Evolutionary conservation across 2,797 vertebrate species (phyloP).

Genomic region (Dicrostonyx torquatus): DNA sequence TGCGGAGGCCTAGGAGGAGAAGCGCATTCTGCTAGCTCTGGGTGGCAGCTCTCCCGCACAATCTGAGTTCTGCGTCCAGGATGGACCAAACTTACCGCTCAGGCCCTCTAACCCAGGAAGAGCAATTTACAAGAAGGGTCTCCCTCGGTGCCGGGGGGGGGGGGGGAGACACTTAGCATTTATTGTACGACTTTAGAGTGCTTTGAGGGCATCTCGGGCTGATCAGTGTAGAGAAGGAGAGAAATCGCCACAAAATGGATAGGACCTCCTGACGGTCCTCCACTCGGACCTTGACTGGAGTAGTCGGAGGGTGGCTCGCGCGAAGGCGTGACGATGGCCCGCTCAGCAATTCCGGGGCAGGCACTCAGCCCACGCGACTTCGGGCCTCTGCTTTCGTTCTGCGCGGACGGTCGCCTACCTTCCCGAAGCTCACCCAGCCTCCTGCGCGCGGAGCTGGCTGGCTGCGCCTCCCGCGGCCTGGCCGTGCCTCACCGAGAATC

Average conservation of each 20-base stretch:
- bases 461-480: constrained; percentile 83
- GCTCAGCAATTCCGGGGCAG: constrained; percentile 83
- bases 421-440: constrained; percentile 83
- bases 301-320: neutral
- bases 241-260: neutral
- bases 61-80: neutral
- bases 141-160: neutral
- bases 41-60: neutral
- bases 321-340: constrained; percentile 84
- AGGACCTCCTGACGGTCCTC: neutral
- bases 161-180: neutral
- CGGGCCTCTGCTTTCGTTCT: constrained; percentile 86
- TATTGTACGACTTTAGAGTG: neutral
- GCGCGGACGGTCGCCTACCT: constrained; percentile 87
- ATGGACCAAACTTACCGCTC: neutral
- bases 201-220: neutral
- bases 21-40: neutral
- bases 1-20: neutral
- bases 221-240: neutral
- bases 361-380: constrained; percentile 81
- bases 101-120: neutral
- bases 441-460: constrained; percentile 84
- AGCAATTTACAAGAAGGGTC: neutral
- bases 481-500: constrained; percentile 85
- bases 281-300: neutral